phyloP scores from a whole-genome alignment of 2,113 vertebrate species.

The Poeciliopsis turrubarensis region DNA sequence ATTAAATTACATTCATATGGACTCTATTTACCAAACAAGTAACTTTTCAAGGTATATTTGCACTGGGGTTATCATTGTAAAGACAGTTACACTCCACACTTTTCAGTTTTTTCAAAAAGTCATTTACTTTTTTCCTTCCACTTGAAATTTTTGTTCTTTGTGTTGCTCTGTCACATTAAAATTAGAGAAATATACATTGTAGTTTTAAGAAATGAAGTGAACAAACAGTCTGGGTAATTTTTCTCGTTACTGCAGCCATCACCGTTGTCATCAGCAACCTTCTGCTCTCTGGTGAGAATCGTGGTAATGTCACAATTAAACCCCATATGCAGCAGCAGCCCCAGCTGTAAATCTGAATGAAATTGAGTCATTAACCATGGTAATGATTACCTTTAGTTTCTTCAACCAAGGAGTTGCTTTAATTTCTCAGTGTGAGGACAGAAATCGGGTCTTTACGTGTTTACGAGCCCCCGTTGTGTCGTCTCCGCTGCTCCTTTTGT shows the following conservation, averaged over 20 bases:
- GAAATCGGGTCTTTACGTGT: not conserved
- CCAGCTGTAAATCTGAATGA: conserved; percentile 21
- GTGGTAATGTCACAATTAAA: conserved; percentile 19
- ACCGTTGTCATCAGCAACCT: conserved; percentile 28
- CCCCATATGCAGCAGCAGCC: conserved; percentile 8
- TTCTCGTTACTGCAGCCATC: conserved; percentile 40
- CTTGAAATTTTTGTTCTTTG: not conserved
- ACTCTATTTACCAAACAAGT: no score
- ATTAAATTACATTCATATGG: no score
- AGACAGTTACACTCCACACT: no score
- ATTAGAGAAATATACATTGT: not conserved
- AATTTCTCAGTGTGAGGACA: conserved; percentile 7
- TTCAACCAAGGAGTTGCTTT: not conserved
- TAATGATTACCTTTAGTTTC: not conserved
- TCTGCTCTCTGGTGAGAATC: conserved; percentile 33
- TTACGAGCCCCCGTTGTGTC: not conserved
- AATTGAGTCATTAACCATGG: conserved; percentile 23
- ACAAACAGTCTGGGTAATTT: conserved; percentile 26
- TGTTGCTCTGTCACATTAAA: not conserved
- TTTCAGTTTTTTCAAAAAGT: not conserved
- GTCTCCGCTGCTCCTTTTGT: conserved; percentile 6
- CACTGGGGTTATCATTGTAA: no score
- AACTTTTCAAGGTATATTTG: no score
- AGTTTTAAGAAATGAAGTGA: not conserved
- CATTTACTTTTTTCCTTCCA: not conserved